A percentile compares a stretch with the other conserved stretches of the same genome.
phyloP scores from a whole-genome alignment of 1,140 invertebrate genomes.

The Nebria ingens region DNA sequence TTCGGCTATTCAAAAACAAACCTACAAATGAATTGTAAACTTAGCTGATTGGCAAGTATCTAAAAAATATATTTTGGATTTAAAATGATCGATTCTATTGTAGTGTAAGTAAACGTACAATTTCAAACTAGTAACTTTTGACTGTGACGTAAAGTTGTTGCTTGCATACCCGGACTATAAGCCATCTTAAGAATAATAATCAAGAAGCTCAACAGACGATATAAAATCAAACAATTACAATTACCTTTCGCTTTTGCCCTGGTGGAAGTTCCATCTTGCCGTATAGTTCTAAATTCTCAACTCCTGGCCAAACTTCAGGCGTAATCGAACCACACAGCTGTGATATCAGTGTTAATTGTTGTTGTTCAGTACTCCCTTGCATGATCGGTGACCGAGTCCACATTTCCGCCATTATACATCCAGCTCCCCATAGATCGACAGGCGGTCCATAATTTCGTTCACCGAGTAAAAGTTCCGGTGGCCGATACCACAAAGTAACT shows the following conservation, averaged over 20 bases:
- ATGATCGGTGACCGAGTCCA: conserved; percentile 87
- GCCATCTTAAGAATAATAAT: too few species aligned
- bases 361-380: conserved; percentile 92
- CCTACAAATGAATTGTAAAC: too few species aligned
- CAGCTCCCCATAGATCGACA: conserved; percentile 97
- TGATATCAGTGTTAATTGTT: conserved; percentile 89
- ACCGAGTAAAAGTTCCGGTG: conserved; percentile 82
- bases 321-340: conserved; percentile 95
- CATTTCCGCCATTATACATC: conserved; percentile 99
- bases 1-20: too few species aligned
- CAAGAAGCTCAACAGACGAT: too few species aligned
- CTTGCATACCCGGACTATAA: too few species aligned
- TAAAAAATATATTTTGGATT: too few species aligned
- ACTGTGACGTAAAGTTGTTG: too few species aligned
- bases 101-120: too few species aligned
- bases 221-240: too few species aligned
- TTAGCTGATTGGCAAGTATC: background rate
- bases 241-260: conserved; percentile 79
- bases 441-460: conserved; percentile 93
- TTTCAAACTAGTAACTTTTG: too few species aligned
- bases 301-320: conserved; percentile 88
- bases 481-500: conserved; percentile 95
- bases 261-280: conserved; percentile 85
- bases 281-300: conserved; percentile 86
- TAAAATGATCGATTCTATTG: too few species aligned